Percentiles rank a stretch among this genome's conserved stretches.
These are phyloP conservation scores for Heliconius eleuchia DNA, from an alignment of 1,140 invertebrate species.

Conservation along the genomic window DNA sequence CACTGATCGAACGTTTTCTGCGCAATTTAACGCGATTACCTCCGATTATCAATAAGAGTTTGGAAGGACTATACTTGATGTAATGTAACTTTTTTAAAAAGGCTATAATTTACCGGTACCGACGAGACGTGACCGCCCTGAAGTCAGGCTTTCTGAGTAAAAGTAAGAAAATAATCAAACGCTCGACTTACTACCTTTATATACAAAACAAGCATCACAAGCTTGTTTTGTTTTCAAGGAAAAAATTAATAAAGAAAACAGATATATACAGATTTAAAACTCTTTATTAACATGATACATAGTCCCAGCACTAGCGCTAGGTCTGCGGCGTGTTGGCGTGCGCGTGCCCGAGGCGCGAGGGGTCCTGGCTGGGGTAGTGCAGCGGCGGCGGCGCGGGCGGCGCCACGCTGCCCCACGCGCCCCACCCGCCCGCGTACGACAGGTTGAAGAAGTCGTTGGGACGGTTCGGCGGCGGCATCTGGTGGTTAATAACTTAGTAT, in stretches of 20 bases:
- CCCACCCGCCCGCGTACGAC: constrained; percentile 65
- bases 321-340: constrained; percentile 61
- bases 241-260: not conserved
- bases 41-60: too few species aligned
- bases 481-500: not conserved
- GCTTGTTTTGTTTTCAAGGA: not conserved
- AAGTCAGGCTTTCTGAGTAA: too few species aligned
- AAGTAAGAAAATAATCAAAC: too few species aligned
- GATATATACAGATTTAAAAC: not conserved
- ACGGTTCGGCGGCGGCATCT: constrained; percentile 88
- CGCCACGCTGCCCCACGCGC: constrained; percentile 77
- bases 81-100: too few species aligned
- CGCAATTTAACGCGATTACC: too few species aligned
- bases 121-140: too few species aligned
- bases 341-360: constrained; percentile 89
- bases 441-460: constrained; percentile 93
- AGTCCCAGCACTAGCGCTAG: constrained; percentile 27
- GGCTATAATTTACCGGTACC: too few species aligned
- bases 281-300: not conserved
- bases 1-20: too few species aligned
- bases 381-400: constrained; percentile 83
- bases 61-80: too few species aligned
- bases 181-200: too few species aligned
- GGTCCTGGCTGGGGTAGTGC: constrained; percentile 98
- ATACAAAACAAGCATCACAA: too few species aligned